phyloP scores from a whole-genome alignment of 2,888 invertebrate genomes.

The Noctua janthe region DNA sequence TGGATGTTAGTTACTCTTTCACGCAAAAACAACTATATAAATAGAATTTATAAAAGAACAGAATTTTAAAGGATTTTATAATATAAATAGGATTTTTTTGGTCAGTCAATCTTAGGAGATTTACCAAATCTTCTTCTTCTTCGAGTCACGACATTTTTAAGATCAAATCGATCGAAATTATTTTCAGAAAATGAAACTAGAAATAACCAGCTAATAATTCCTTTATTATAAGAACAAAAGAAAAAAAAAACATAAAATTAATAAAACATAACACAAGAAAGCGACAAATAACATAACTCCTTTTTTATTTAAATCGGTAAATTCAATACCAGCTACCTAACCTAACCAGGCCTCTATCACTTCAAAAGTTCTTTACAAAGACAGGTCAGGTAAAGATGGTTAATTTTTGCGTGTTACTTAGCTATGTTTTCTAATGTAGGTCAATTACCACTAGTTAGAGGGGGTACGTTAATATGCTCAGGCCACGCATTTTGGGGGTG shows the following conservation, averaged over 20 bases:
- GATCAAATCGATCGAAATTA: not conserved
- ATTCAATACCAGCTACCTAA: constrained; percentile 9
- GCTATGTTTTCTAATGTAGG: constrained; percentile 58
- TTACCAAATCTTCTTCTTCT: no score
- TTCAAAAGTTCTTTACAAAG: not conserved
- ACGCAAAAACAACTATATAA: no score
- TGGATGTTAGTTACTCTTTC: no score
- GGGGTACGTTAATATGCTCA: constrained; percentile 66
- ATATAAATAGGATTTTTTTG: no score
- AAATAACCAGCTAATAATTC: not conserved
- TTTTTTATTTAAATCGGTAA: constrained; percentile 54
- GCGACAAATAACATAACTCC: constrained; percentile 52
- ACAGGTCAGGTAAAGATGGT: constrained; percentile 26
- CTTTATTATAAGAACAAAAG: constrained; percentile 30
- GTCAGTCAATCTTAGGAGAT: no score
- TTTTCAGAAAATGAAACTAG: not conserved
- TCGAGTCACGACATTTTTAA: no score
- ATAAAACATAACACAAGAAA: constrained; percentile 48
- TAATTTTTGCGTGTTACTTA: constrained; percentile 63
- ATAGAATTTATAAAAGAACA: no score
- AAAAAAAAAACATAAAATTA: constrained; percentile 45
- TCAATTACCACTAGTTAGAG: constrained; percentile 61
- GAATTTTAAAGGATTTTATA: no score
- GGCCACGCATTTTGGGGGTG: constrained; percentile 69
- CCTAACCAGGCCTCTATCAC: not conserved